Evolutionary conservation across 2,888 invertebrate species (phyloP), one percentile per base, ranked within the genome.

Genomic region (Rosalia funebris): DNA sequence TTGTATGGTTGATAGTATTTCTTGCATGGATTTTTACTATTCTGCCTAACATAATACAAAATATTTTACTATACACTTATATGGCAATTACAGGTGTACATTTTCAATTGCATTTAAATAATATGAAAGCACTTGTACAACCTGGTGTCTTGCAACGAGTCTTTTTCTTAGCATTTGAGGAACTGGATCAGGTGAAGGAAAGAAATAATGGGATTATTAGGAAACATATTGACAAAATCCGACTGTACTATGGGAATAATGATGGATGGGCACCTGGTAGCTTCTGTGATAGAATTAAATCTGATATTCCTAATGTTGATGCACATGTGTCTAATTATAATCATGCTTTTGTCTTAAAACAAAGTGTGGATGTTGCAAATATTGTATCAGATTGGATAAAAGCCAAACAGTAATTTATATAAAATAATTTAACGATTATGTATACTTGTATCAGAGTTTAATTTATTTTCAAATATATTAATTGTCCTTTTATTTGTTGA

Each of bases 201-300:
- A 79, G 93, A 32, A 91, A 96, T 71, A 80, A 82, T 55, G 83
- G 86, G 3, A 79, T 86, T 41, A 82, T 96, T 41, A 75, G 82
- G 12, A 78, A 82, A 17, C 83, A 90, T 76, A 71, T 84, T n/a
- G 78, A 86, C 10, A 87, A 88, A 71, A 81, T 95, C 1, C 90
- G 89, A 76, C 86, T 96, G 45, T 91, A 93, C 76, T 97, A 95
- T 79, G 91, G 93, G 7, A 82, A 83, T 2, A 84, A 77, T 1
- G 97, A 98, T 81, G 86, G 87, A 4, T 98, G 97, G 97, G 91
- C 89, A 48, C 96, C 96, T 0, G 71, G 87, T 0, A 79, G 82
- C 36, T 93, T 90, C 75, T 92, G 87, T 75, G 82, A 89, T 17
- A 87, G 90, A 62, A 80, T 96, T 57, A 85, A 84, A 63, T 70